phyloP scores from a whole-genome alignment of 1,140 invertebrate species.

The Oedothorax gibbosus region DNA sequence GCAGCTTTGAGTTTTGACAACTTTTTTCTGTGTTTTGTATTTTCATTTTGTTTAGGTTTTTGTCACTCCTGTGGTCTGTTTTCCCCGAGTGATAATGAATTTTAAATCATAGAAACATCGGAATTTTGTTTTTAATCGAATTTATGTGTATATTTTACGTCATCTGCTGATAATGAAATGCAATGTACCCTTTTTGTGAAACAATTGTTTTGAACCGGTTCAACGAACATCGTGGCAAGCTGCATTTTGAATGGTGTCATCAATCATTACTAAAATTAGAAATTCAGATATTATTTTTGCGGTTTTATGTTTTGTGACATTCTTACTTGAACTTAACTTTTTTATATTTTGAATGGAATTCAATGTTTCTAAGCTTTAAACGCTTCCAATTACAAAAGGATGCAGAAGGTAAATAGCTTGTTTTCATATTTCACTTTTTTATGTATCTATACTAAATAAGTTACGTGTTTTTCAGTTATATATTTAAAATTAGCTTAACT shows the following conservation, averaged over 20 bases:
- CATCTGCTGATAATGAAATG: not conserved
- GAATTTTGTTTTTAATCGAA: constrained; percentile 1
- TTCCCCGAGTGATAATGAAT: constrained; percentile 21
- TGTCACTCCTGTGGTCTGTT: constrained; percentile 37
- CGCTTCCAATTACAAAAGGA: too few relatives aligned
- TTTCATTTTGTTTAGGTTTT: constrained; percentile 39
- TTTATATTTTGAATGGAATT: too few relatives aligned
- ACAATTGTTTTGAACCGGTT: constrained; percentile 28
- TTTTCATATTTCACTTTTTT: too few relatives aligned
- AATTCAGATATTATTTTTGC: not conserved
- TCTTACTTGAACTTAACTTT: too few relatives aligned
- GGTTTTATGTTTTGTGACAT: not conserved
- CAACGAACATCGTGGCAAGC: constrained; percentile 43
- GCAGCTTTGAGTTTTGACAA: too few relatives aligned
- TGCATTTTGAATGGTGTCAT: constrained; percentile 38
- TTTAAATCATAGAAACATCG: not conserved
- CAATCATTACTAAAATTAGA: not conserved
- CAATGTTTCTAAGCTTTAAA: too few relatives aligned
- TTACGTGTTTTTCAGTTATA: too few relatives aligned
- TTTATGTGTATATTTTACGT: not conserved
- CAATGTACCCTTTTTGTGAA: not conserved
- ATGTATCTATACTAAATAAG: too few relatives aligned
- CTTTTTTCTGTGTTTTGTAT: too few relatives aligned
- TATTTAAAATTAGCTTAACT: too few relatives aligned
- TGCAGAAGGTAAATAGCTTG: too few relatives aligned